Conservation (phyloP, 2,888 invertebrate species). For the Eretmocerus hayati region DNA sequence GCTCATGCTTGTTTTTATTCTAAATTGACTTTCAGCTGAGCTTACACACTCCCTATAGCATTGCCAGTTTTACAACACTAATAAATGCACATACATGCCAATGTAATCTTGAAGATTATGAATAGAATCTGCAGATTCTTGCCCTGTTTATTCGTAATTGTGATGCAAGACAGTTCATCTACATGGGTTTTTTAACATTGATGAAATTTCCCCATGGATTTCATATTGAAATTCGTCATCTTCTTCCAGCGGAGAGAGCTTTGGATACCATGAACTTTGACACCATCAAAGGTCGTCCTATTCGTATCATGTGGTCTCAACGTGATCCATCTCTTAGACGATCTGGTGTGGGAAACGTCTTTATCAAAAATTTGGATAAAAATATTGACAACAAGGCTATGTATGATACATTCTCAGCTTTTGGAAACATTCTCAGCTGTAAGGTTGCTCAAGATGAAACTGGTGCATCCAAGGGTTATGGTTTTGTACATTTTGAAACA, state of each 20-base stretch:
- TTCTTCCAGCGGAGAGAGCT: conserved; percentile 93
- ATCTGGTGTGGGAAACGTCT: conserved; percentile 98
- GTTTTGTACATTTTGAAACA: conserved; percentile 98
- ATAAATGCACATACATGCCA: too few relatives aligned
- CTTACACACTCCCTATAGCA: too few relatives aligned
- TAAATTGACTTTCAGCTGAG: too few relatives aligned
- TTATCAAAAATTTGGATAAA: conserved; percentile 98
- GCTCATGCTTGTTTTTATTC: too few relatives aligned
- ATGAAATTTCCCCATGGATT: too few relatives aligned
- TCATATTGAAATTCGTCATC: too few relatives aligned
- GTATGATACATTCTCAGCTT: conserved; percentile 98
- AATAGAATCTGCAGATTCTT: too few relatives aligned
- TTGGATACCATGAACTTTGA: conserved; percentile 99
- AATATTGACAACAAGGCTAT: conserved; percentile 98
- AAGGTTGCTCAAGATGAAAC: conserved; percentile 96
- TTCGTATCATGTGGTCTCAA: conserved; percentile 99
- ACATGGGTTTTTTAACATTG: too few relatives aligned
- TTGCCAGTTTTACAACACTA: too few relatives aligned
- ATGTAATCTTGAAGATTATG: too few relatives aligned
- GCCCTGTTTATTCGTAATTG: too few relatives aligned
- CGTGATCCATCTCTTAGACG: conserved; percentile 96
- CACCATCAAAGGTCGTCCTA: conserved; percentile 91
- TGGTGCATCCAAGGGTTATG: conserved; percentile 92
- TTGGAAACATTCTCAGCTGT: conserved; percentile 97
- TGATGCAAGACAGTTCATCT: too few relatives aligned